Percentiles rank a stretch among this genome's conserved stretches.
phyloP scores from a whole-genome alignment of 2,888 invertebrate species.

The Prionchulus punctatus region DNA sequence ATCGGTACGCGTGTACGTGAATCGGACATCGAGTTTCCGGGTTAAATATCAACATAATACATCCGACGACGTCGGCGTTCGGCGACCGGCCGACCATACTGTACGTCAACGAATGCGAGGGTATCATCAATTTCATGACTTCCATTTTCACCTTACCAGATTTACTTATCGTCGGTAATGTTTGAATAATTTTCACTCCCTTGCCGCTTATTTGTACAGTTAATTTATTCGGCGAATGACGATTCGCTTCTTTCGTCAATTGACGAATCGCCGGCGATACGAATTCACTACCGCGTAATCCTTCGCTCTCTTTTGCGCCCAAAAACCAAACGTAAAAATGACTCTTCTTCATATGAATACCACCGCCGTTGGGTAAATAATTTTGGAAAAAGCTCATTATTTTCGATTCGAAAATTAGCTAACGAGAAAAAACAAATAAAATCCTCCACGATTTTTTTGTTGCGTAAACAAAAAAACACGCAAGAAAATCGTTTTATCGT shows the following conservation, averaged over 20 bases:
- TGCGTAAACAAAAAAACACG: too few relatives aligned
- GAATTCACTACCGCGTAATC: conserved; percentile 53
- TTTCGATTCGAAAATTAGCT: too few relatives aligned
- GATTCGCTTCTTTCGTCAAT: conserved; percentile 16
- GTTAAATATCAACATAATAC: conserved; percentile 77
- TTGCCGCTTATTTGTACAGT: conserved; percentile 48
- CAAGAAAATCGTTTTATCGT: too few relatives aligned
- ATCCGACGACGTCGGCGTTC: conserved; percentile 73
- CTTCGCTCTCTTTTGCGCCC: conserved; percentile 84
- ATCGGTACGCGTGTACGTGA: conserved; percentile 80
- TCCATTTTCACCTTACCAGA: conserved; percentile 34
- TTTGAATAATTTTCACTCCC: conserved; percentile 83
- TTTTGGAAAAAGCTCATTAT: too few relatives aligned
- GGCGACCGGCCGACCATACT: conserved; percentile 54
- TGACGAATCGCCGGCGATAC: conserved; percentile 21
- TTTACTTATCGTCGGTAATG: conserved; percentile 37
- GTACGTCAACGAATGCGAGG: conserved; percentile 78
- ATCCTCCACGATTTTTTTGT: too few relatives aligned
- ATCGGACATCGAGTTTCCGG: conserved; percentile 82
- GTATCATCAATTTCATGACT: conserved; percentile 77
- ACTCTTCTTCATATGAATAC: conserved; percentile 27
- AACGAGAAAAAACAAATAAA: too few relatives aligned
- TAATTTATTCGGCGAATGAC: conserved; percentile 20
- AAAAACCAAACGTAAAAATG: conserved; percentile 50
- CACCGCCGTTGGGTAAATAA: not conserved